phyloP scores from a whole-genome alignment of 2,888 invertebrate species.

The Orthosia gracilis region DNA sequence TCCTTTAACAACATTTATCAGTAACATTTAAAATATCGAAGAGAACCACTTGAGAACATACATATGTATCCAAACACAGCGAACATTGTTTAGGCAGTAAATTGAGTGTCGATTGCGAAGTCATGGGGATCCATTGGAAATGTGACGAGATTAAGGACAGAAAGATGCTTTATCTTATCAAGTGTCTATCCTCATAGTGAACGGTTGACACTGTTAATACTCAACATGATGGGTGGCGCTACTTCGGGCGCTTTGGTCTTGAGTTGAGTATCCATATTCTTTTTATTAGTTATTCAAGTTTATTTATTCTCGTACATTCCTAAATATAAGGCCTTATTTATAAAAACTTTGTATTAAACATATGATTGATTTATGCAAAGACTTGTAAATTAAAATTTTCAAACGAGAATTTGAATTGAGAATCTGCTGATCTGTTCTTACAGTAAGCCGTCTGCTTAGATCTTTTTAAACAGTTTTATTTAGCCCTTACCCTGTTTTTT shows the following conservation, averaged over 20 bases:
- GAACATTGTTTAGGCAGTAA: slow-evolving; percentile 19
- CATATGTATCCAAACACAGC: background rate
- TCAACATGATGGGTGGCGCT: slow-evolving; percentile 37
- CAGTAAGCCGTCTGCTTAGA: no score
- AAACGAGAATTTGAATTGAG: no score
- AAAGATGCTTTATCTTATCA: slow-evolving; percentile 54
- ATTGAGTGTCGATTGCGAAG: slow-evolving; percentile 31
- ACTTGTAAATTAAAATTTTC: no score
- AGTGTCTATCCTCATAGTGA: slow-evolving; percentile 45
- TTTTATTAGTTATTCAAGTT: slow-evolving; percentile 23
- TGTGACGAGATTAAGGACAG: slow-evolving; percentile 50
- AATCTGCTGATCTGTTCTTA: no score
- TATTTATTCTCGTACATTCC: slow-evolving; percentile 21
- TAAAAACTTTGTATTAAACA: no score
- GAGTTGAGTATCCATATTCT: slow-evolving; percentile 21
- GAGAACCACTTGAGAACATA: background rate
- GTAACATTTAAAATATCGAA: background rate
- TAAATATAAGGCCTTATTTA: background rate
- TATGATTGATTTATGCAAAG: no score
- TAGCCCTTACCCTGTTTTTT: no score
- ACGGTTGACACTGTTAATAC: slow-evolving; percentile 51
- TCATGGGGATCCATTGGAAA: slow-evolving; percentile 35
- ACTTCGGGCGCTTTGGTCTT: slow-evolving; percentile 30
- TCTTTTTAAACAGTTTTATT: no score
- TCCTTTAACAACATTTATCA: background rate